Conservation (phyloP, 1,140 invertebrate genomes). For the Caenorhabditis brenneri region DNA sequence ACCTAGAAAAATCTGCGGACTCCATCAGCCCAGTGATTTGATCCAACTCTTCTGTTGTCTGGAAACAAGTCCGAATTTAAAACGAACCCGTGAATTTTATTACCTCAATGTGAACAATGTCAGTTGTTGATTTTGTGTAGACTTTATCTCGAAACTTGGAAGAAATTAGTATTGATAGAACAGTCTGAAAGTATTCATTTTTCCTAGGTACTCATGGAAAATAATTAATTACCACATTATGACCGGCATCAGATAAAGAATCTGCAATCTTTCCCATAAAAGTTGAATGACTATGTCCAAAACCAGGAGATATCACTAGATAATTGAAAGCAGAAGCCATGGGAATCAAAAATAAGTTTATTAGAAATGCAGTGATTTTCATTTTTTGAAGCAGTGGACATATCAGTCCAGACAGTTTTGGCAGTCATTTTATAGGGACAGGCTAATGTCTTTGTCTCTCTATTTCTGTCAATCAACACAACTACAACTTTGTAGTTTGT, state of each 20-base stretch:
- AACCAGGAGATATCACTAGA: background rate
- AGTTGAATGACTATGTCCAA: conserved; percentile 15
- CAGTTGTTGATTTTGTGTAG: conserved; percentile 1
- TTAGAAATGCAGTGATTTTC: background rate
- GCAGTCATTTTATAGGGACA: background rate
- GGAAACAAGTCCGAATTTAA: too few relatives aligned
- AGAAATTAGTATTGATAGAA: background rate
- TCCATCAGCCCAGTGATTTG: background rate
- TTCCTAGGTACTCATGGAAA: background rate
- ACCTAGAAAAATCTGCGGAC: background rate
- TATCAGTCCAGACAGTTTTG: background rate
- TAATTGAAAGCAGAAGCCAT: background rate
- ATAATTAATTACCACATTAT: background rate
- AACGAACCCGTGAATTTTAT: too few relatives aligned
- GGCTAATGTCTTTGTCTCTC: background rate
- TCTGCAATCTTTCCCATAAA: conserved; percentile 26
- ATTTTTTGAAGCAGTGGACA: background rate
- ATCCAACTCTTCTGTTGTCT: background rate
- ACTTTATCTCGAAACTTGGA: background rate
- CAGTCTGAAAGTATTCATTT: background rate
- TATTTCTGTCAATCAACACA: background rate
- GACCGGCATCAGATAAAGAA: background rate
- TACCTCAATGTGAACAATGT: background rate
- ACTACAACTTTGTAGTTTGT: background rate
- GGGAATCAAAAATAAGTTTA: background rate